Conservation (phyloP, 2,797 vertebrate species). For the Coregonus ussuriensis region DNA sequence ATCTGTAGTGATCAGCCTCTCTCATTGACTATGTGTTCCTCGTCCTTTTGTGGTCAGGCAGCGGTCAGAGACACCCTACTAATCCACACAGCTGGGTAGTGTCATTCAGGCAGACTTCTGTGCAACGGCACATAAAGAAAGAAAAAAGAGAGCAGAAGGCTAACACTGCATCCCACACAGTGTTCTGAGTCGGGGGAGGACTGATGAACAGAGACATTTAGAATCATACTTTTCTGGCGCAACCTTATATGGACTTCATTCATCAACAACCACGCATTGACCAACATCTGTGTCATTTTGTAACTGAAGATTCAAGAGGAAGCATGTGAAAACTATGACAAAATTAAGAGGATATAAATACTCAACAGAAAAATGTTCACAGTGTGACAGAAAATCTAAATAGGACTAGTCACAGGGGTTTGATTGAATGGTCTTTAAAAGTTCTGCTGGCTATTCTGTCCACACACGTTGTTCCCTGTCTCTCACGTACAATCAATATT, state of each 20-base stretch:
- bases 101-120: slow-evolving; percentile 30
- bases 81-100: slow-evolving; percentile 51
- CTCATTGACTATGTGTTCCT: slow-evolving; percentile 11
- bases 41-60: slow-evolving; percentile 63
- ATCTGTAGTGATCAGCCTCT: slow-evolving; percentile 15
- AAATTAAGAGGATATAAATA: background rate
- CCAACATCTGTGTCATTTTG: background rate
- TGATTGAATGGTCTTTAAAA: background rate
- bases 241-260: slow-evolving; percentile 16
- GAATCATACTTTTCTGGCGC: slow-evolving; percentile 29
- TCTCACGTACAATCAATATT: background rate
- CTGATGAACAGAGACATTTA: slow-evolving; percentile 1
- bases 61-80: background rate
- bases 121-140: slow-evolving; percentile 6
- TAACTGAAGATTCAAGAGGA: background rate
- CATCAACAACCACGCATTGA: background rate
- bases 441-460: background rate
- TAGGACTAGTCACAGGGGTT: background rate
- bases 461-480: background rate
- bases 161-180: slow-evolving; percentile 1
- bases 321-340: background rate
- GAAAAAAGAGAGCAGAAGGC: slow-evolving; percentile 8
- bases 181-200: background rate
- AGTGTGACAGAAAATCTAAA: background rate
- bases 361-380: background rate